Percentiles rank a stretch among this genome's conserved stretches.
These are phyloP conservation scores for Nineta flava DNA, from an alignment of 2,888 invertebrate species.

Conservation along the genomic window DNA sequence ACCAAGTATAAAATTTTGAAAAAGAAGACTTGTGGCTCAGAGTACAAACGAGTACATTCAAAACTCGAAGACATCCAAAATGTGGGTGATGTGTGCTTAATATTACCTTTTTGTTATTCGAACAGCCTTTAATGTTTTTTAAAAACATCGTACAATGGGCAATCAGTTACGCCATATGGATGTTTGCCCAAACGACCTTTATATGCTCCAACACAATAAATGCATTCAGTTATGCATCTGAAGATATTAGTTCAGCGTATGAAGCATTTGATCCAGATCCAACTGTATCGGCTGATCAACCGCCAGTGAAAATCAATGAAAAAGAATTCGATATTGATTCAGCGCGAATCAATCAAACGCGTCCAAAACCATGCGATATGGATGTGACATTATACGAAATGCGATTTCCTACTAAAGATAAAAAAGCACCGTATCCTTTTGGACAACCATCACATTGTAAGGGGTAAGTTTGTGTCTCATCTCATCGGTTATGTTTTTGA, in stretches of 20 bases:
- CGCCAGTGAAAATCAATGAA: constrained; percentile 32
- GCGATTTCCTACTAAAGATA: constrained; percentile 15
- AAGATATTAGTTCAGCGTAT: constrained; percentile 7
- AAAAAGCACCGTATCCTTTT: constrained; percentile 32
- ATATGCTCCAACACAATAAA: constrained; percentile 12
- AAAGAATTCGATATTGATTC: constrained; percentile 38
- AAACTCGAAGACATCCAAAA: too few relatives aligned
- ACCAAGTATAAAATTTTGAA: too few relatives aligned
- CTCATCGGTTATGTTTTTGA: not conserved
- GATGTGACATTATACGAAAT: constrained; percentile 29
- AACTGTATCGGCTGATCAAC: constrained; percentile 20
- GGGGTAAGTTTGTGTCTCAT: constrained; percentile 18
- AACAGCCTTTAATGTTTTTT: constrained; percentile 23
- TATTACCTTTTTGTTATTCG: constrained; percentile 6
- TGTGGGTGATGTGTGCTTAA: not conserved
- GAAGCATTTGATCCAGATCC: constrained; percentile 2
- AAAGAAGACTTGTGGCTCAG: too few relatives aligned
- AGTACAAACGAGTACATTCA: too few relatives aligned
- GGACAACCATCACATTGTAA: constrained; percentile 29
- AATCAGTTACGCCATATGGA: constrained; percentile 15
- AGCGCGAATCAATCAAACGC: constrained; percentile 56
- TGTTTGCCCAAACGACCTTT: constrained; percentile 15
- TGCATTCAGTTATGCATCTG: constrained; percentile 12
- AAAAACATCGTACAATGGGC: constrained; percentile 24
- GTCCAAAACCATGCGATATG: constrained; percentile 74